phyloP scores from a whole-genome alignment of 2,888 invertebrate genomes.

The Andrena chrysosceles region DNA sequence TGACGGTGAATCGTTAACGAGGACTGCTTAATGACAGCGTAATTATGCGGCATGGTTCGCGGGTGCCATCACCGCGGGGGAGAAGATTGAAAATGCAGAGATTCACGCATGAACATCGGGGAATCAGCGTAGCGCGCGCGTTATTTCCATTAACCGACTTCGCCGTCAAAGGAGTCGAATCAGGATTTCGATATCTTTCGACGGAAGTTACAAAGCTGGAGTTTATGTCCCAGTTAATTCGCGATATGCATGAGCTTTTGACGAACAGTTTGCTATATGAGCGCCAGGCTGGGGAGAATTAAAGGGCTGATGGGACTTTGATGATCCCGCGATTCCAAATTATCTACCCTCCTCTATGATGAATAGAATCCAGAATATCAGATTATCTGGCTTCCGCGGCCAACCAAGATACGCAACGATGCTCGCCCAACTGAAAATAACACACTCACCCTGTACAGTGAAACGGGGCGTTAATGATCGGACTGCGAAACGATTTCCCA shows the following conservation, averaged over 20 bases:
- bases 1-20: background rate
- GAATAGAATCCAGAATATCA: slow-evolving; percentile 29
- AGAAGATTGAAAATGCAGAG: background rate
- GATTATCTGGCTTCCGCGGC: slow-evolving; percentile 6
- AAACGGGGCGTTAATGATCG: background rate
- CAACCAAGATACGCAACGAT: background rate
- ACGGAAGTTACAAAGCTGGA: slow-evolving; percentile 12
- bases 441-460: background rate
- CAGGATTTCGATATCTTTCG: slow-evolving; percentile 31
- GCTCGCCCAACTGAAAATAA: slow-evolving; percentile 4
- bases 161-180: slow-evolving; percentile 19
- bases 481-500: background rate
- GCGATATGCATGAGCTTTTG: slow-evolving; percentile 3
- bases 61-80: too few species aligned
- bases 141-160: slow-evolving; percentile 13
- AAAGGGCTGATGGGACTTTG: slow-evolving; percentile 39
- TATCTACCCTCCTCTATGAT: slow-evolving; percentile 15
- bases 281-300: slow-evolving; percentile 1
- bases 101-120: background rate
- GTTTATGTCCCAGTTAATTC: slow-evolving; percentile 27
- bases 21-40: background rate
- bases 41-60: background rate
- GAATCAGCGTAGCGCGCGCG: background rate
- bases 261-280: slow-evolving; percentile 12
- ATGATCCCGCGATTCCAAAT: slow-evolving; percentile 35